Evolutionary conservation across 2,888 invertebrate genomes (phyloP).

Genomic region (Tiliacea citrago): DNA sequence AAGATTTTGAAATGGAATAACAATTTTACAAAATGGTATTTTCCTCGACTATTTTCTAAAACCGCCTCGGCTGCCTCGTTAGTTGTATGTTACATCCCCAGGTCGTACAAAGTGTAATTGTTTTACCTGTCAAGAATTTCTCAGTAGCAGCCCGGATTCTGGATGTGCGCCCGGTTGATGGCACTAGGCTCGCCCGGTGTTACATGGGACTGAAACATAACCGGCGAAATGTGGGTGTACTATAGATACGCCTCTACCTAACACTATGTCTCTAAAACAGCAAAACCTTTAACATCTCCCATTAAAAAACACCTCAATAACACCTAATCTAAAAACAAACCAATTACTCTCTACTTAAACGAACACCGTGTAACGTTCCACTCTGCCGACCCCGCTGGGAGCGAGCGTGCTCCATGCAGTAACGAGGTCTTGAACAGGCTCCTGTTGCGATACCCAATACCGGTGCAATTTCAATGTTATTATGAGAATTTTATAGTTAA

Average conservation of each 20-base stretch:
- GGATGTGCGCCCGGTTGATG: neutral
- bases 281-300: neutral
- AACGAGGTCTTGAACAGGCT: slow-evolving; percentile 26
- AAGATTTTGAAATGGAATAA: neutral
- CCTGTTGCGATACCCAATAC: slow-evolving; percentile 22
- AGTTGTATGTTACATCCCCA: neutral
- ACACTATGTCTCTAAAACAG: neutral
- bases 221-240: neutral
- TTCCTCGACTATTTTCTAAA: neutral
- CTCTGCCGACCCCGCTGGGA: slow-evolving; percentile 37
- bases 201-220: too few relatives aligned
- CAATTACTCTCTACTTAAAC: slow-evolving; percentile 23
- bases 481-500: neutral
- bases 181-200: neutral
- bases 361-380: slow-evolving; percentile 33
- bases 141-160: neutral
- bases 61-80: neutral
- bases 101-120: neutral
- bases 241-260: neutral
- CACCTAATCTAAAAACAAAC: slow-evolving; percentile 36
- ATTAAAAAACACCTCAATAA: slow-evolving; percentile 19
- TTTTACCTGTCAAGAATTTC: neutral
- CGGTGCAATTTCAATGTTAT: slow-evolving; percentile 1
- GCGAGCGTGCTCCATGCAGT: slow-evolving; percentile 31
- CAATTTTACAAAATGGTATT: neutral